Percentiles rank a stretch among this genome's conserved stretches.
These are phyloP conservation scores for Lottia gigantea DNA, from an alignment of 2,888 invertebrate genomes.

Conservation along the genomic window DNA sequence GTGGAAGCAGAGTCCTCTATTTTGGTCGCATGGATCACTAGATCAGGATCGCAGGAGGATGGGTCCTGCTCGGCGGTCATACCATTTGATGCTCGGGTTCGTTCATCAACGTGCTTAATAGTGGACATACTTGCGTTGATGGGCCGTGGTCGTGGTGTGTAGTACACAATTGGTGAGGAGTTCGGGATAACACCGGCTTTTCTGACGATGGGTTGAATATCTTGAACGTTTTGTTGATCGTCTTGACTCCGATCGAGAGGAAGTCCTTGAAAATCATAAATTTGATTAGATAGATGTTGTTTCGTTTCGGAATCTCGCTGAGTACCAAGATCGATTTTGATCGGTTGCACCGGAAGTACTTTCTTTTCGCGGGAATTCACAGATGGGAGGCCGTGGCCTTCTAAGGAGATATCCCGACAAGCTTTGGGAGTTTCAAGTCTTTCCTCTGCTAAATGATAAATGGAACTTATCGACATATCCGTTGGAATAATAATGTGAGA, in stretches of 20 bases:
- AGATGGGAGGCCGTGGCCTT: background rate
- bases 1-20: background rate
- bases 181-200: background rate
- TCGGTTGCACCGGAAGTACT: background rate
- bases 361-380: background rate
- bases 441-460: background rate
- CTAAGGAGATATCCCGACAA: background rate
- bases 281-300: background rate
- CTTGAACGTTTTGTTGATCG: background rate
- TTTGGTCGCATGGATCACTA: background rate
- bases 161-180: background rate
- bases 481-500: background rate
- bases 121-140: conserved; percentile 4
- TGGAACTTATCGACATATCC: background rate
- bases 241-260: background rate
- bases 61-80: background rate
- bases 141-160: background rate
- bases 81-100: background rate
- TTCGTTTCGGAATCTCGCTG: background rate
- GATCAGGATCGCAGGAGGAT: background rate
- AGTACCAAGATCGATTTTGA: too few species aligned
- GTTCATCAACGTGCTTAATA: background rate
- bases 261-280: background rate
- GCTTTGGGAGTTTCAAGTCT: background rate
- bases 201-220: background rate